Base-by-base conservation (phyloP, 2,797 vertebrate species). In the Anas bernieri region DNA sequence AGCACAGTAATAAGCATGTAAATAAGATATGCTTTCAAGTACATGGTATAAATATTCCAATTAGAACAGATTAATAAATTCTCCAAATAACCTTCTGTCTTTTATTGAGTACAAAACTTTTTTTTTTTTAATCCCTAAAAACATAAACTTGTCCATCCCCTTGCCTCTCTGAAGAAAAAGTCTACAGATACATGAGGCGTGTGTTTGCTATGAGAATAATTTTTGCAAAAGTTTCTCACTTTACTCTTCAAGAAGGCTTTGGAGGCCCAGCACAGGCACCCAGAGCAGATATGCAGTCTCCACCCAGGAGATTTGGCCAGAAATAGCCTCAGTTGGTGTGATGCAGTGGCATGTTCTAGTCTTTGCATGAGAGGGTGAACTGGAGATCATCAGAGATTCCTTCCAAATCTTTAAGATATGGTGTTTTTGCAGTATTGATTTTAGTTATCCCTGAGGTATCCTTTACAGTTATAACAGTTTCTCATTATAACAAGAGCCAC, bases 151-250 rank as follows among this genome's bases (percentile, higher is more conserved):
- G 46, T 76, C 35, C 8, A 62, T 41, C 6, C 1, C 35, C 12
- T 73, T 82, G 20, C 26, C 12, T 35, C 37, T 83, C n/a, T 85
- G n/a, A n/a, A 83, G 54, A 26, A 70, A n/a, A 73, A 69, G 13
- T 12, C 11, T 46, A 33, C 31, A 7, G 7, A 11, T 21, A 73
- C 9, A 31, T 5, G 0, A 0, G 18, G 22, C 20, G 12, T 6
- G 20, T 14, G 21, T 28, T 88, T 72, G 21, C 35, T 75, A 9
- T 14, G 2, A 52, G 20, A 59, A 64, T 18, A 56, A 30, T 4
- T 45, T 31, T 39, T 74, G 23, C 7, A 59, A 6, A 73, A 91
- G 30, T 64, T 79, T 35, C 39, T 75, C 52, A 22, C 14, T 76
- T 87, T 45, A 45, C 12, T 64, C 58, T 68, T 75, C 43, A 41